Base-by-base conservation (phyloP, 2,797 vertebrate genomes). In the Acanthurus tractus region DNA sequence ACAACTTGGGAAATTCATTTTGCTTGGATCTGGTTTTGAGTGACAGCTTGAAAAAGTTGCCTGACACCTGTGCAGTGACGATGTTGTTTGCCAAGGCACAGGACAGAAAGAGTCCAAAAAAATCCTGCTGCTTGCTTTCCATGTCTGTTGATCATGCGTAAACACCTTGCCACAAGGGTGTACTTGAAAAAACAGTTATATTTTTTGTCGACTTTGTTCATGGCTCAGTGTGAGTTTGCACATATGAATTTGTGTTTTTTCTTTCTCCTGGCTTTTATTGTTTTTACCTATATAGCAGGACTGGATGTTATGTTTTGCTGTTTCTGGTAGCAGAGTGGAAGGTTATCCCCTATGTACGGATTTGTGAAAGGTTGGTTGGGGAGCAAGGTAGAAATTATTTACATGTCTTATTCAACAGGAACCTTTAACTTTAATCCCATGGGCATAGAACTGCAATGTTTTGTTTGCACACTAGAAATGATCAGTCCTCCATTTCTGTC, bases 1-100 rank as follows among this genome's bases (percentile, higher is more conserved):
- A 82, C 86, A 70, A 66, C 85, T 83, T 64, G 73, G 85, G 81
- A 81, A 69, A 83, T 78, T 80, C 54, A 6, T 81, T 80, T 73
- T 40, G 59, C 85, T 84, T 86, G 63, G 76, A 87, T 79, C 69
- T 65, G 72, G 49, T 29, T 78, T 81, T 84, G 79, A 93, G 67
- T 82, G 88, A 86, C 82, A 22, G 67, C 66, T 82, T 59, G 78
- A 79, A 72, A 74, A 85, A 78, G 49, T 76, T 50, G 48, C 75
- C 46, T 85, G 81, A 83, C 87, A 87, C 78, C 68, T 82, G 79
- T 77, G 74, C 42, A 22, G 56, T 58, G 42, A 77, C 36, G 6
- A 23, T 45, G 66, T 82, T 84, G 79, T 88, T 89, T 82, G 63
- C 56, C 22, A 13, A 71, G 67, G 67, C 70, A 46, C 9, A 15